These are phyloP conservation scores for Chlorospingus semifuscus DNA, from an alignment of 2,797 vertebrate species.

Conservation along the genomic window DNA sequence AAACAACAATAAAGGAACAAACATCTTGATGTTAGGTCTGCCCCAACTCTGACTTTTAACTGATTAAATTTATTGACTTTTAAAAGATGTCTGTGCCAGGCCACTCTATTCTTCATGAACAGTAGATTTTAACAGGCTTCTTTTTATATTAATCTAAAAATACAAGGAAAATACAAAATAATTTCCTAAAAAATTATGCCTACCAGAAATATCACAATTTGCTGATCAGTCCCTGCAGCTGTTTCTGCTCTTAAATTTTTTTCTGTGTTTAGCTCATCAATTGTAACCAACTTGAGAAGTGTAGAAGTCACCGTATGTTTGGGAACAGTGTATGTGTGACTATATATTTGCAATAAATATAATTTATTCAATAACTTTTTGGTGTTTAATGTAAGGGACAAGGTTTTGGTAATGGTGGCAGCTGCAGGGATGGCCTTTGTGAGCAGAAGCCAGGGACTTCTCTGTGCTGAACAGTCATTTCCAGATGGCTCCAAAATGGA, in stretches of 20 bases:
- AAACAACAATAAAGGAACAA: background rate
- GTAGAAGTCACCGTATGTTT: background rate
- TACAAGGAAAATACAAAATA: background rate
- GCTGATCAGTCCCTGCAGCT: background rate
- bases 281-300: background rate
- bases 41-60: background rate
- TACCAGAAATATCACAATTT: background rate
- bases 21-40: background rate
- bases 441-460: background rate
- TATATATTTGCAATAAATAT: background rate
- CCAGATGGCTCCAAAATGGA: background rate
- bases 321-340: background rate
- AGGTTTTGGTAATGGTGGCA: background rate
- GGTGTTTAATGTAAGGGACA: background rate
- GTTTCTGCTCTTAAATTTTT: background rate
- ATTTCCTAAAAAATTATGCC: background rate
- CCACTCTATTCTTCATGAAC: background rate
- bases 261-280: background rate
- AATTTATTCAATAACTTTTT: background rate
- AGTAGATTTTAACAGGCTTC: background rate
- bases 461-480: accelerated
- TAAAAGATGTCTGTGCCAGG: background rate
- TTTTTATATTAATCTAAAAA: background rate
- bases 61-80: background rate
- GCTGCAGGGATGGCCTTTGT: background rate